Conservation (phyloP, 2,113 vertebrate species). For the Fulica atra region DNA sequence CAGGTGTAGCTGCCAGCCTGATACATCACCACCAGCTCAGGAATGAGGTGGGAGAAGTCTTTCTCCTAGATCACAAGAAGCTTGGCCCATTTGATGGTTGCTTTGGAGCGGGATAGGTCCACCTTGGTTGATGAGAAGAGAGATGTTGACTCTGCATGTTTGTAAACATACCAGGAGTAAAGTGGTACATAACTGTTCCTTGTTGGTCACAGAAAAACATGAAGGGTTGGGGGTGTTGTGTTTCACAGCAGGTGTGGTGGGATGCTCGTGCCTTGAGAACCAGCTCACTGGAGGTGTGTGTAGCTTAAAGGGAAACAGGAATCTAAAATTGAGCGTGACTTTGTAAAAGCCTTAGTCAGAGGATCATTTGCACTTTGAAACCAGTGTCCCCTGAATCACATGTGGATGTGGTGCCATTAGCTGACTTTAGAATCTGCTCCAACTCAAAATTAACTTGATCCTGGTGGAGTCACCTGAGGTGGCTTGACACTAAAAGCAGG, state of each 20-base stretch:
- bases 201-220: neutral
- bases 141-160: neutral
- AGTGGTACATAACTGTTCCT: neutral
- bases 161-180: neutral
- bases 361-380: neutral
- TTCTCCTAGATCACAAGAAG: accelerated
- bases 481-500: neutral
- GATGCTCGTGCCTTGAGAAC: neutral
- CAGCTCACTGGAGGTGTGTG: neutral
- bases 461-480: neutral
- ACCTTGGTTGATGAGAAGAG: neutral
- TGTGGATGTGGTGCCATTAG: neutral
- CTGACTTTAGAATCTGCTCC: neutral
- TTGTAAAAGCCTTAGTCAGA: neutral
- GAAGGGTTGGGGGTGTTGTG: neutral
- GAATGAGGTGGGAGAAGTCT: neutral
- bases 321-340: neutral
- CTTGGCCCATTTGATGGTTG: neutral
- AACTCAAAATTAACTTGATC: neutral
- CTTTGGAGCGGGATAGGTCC: neutral
- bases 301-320: neutral
- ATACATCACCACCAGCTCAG: neutral
- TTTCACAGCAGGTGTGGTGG: neutral
- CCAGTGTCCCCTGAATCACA: neutral
- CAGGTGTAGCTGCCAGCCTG: neutral